A percentile compares a stretch with the other conserved stretches of the same genome.
Conservation (phyloP, 2,113 vertebrate genomes). For the Mesitornis unicolor region DNA sequence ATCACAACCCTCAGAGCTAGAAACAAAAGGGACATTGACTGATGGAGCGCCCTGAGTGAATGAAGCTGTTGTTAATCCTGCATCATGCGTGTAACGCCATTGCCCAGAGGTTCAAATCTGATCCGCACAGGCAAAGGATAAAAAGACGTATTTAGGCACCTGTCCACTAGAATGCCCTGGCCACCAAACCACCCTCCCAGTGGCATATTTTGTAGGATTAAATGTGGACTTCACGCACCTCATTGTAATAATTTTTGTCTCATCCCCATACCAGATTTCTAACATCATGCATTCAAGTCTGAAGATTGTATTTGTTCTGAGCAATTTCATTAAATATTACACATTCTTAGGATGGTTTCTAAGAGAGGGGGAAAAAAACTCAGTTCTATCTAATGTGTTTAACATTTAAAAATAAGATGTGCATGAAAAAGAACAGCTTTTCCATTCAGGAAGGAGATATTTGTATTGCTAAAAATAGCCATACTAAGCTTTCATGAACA, state of each 20-base stretch:
- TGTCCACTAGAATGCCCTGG: background rate
- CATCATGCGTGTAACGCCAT: accelerated
- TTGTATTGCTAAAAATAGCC: background rate
- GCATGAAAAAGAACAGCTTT: background rate
- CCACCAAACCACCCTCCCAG: background rate
- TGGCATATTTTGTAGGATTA: background rate
- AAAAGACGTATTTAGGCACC: background rate
- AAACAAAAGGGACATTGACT: background rate
- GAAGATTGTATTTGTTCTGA: background rate
- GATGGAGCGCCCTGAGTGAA: background rate
- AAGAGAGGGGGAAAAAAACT: background rate
- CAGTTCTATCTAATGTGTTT: background rate
- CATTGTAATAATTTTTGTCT: background rate
- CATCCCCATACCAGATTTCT: background rate
- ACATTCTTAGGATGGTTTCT: background rate
- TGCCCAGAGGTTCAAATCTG: background rate
- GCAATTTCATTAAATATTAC: background rate
- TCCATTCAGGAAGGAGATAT: background rate
- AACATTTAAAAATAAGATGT: background rate
- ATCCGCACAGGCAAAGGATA: background rate
- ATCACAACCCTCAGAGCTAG: background rate
- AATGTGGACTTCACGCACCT: background rate
- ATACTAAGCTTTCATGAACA: background rate
- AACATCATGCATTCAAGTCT: background rate
- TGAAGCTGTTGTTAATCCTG: background rate